phyloP scores from a whole-genome alignment of 2,113 vertebrate species.

The Pomatostomus ruficeps region DNA sequence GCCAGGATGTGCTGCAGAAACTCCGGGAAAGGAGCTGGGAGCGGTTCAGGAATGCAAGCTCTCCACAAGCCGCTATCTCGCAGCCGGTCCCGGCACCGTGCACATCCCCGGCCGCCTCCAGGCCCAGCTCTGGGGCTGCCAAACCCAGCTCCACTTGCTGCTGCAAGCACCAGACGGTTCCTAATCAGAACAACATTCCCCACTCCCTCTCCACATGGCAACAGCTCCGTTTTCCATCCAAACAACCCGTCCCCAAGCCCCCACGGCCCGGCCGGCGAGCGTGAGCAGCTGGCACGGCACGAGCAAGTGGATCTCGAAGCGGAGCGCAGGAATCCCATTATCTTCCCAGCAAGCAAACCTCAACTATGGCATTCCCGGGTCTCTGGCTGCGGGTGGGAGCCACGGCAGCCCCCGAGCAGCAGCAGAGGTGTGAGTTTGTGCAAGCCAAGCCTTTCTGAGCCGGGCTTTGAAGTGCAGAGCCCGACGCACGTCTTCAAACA shows the following conservation, averaged over 20 bases:
- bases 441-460: constrained; percentile 24
- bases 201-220: neutral
- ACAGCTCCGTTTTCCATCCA: neutral
- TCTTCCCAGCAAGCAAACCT: neutral
- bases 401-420: neutral
- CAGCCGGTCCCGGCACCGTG: rapidly evolving
- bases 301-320: neutral
- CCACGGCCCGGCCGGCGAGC: rapidly evolving
- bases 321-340: rapidly evolving
- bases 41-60: neutral
- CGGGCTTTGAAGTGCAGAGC: constrained; percentile 17
- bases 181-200: neutral
- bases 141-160: neutral
- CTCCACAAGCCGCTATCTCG: neutral
- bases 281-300: neutral
- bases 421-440: neutral
- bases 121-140: neutral
- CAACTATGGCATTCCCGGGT: rapidly evolving
- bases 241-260: neutral
- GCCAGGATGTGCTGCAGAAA: neutral
- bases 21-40: neutral
- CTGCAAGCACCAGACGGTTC: neutral
- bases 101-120: neutral
- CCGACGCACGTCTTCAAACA: neutral
- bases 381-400: neutral